These are phyloP conservation scores for Antennarius striatus DNA, from an alignment of 2,113 vertebrate genomes.

Conservation along the genomic window DNA sequence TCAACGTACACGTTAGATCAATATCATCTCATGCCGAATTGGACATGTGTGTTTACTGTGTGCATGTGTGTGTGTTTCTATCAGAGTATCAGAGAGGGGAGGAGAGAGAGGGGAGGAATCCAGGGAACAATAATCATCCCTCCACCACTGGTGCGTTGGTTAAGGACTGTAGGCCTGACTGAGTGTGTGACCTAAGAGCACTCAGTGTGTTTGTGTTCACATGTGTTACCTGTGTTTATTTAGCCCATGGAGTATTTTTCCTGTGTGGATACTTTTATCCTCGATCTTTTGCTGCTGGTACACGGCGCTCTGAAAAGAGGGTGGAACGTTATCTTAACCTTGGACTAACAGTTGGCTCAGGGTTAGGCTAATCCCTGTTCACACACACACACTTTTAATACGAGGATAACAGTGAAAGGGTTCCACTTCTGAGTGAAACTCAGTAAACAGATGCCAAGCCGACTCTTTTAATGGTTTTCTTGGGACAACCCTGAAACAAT, in stretches of 20 bases:
- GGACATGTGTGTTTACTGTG: constrained; percentile 25
- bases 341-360: constrained; percentile 3
- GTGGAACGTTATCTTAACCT: constrained; percentile 12
- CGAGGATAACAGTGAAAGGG: neutral
- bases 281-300: neutral
- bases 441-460: neutral
- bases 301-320: neutral
- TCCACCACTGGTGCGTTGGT: constrained; percentile 64
- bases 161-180: neutral
- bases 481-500: neutral
- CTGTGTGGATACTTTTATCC: neutral
- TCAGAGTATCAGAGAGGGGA: constrained; percentile 72
- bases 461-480: constrained; percentile 11
- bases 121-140: constrained; percentile 64
- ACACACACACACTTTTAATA: constrained; percentile 8
- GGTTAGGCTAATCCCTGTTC: constrained; percentile 5
- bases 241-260: neutral
- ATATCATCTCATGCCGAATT: constrained; percentile 1
- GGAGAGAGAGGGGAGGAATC: constrained; percentile 65
- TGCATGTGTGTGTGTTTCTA: constrained; percentile 59
- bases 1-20: constrained; percentile 1
- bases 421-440: neutral
- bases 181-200: neutral
- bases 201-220: constrained; percentile 16
- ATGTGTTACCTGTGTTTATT: neutral